Evolutionary conservation across 2,888 invertebrate species (phyloP).

Genomic region (Morinoia aosen): DNA sequence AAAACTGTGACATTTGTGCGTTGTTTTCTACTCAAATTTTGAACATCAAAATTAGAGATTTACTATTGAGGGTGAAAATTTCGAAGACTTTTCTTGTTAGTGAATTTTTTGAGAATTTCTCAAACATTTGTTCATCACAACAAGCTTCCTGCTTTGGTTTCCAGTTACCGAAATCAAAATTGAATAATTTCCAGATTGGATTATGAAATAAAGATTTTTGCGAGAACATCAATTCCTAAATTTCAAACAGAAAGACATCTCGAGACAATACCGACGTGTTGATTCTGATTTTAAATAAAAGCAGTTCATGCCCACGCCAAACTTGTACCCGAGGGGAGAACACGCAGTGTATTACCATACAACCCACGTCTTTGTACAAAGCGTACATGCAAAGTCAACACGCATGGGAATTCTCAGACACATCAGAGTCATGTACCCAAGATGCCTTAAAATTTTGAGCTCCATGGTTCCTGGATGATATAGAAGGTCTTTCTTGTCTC

Average conservation of each 20-base stretch:
- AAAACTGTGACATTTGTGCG: background rate
- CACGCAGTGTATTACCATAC: background rate
- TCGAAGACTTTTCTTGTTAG: background rate
- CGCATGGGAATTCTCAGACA: no score
- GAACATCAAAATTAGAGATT: background rate
- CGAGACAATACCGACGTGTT: background rate
- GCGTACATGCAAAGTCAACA: no score
- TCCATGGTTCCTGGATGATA: no score
- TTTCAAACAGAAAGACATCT: background rate
- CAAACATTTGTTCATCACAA: background rate
- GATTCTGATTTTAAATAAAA: background rate
- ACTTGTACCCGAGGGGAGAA: background rate
- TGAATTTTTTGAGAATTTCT: background rate
- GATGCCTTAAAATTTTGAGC: no score
- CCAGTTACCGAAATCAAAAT: background rate
- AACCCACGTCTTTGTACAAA: no score
- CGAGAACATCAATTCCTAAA: background rate
- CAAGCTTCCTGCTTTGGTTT: background rate
- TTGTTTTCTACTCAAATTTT: background rate
- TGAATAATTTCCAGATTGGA: background rate
- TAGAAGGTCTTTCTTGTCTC: no score
- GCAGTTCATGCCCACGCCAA: background rate
- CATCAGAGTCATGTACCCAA: no score
- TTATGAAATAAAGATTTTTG: background rate
- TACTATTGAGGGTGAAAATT: background rate